Evolutionary conservation across 2,113 vertebrate species (phyloP), one percentile per base, ranked within the genome.

Genomic region (Hyperopisus bebe): DNA sequence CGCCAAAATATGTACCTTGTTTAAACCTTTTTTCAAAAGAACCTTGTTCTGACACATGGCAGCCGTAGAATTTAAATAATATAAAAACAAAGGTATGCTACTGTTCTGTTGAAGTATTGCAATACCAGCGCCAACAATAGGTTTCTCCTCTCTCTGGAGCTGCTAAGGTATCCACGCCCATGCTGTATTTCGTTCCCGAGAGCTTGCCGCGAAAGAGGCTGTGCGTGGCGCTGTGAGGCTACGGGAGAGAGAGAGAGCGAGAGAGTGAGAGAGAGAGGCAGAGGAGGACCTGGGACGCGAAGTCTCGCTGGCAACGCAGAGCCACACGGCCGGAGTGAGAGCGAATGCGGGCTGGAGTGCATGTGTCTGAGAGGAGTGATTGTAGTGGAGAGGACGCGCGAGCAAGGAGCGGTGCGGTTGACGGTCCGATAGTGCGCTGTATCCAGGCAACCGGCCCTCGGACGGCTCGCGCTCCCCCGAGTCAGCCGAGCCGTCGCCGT

Each of bases 101-200:
- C 51, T 17, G 51, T 89, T 42, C 74, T 89, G 46, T 48, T 82
- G 58, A 27, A 82, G 47, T 39, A 80, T 86, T 88, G 24, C 82
- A 89, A 53, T 83, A 31, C 9, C n/a, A 89, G 91, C 47, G 39
- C 51, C 88, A 58, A 92, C 93, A 92, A 94, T 94, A 94, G 91
- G 89, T 89, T 90, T 51, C 42, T 74, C 87, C 88, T 90, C 90
- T 90, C 90, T 89, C 82, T 90, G 91, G 88, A 85, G 92, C 44
- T 89, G 91, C 89, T 86, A 92, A 92, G 77, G 84, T 89, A 89
- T 93, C 93, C 95, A 95, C 95, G 91, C 95, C 95, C 95, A 92
- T 89, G 74, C 90, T 89, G 89, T 91, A 91, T 83, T 58, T 74
- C 91, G 15, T 66, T 51, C 62, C 47, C 86, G 50, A 46, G 10